Base-by-base conservation (phyloP, 2,113 vertebrate genomes). In the Poeciliopsis occidentalis region DNA sequence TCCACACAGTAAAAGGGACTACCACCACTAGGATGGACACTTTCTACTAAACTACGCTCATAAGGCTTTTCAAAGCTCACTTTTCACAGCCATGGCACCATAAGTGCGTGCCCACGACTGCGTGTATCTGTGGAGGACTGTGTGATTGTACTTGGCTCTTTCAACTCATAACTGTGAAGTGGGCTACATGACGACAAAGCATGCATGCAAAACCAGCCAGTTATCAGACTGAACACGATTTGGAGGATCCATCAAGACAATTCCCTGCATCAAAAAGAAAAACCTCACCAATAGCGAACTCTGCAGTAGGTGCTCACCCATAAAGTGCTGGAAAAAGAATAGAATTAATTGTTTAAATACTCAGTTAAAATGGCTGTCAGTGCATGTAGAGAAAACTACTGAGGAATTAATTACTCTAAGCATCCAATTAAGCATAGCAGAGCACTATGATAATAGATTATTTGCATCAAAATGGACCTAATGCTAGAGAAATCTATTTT, bases 1-100 rank as follows among this genome's bases (percentile, higher is more conserved):
- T 89, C 97, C 98, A 86, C 96, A 96, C 92, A 97, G 94, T 94
- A 99, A 97, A 94, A 98, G 94, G 91, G 98, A 99, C 93, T 97
- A 95, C 83, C 93, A 94, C 47, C 90, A 94, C 85, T 94, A 91
- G 77, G 32, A 79, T 57, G 67, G 73, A 84, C 51, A 66, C 57
- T 63, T 73, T 69, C 69, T 63, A 60, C 73, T 69, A 57, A 91
- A 88, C 85, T 91, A 81, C 84, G 80, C 85, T 82, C 61, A 29
- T 75, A 85, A 81, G 82, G 79, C 83, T 75, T 85, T 44, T 84
- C 70, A 83, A 88, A 85, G 85, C 83, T 90, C 76, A 80, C 70
- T 78, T 64, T 87, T 84, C 83, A 88, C 87, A 92, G 92, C 92
- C 91, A 92, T 93, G 82, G 91, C 87, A 88, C 87, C 65, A 75